A percentile compares a stretch with the other conserved stretches of the same genome.
Conservation (phyloP, 2,888 invertebrate genomes). For the Atherix ibis region DNA sequence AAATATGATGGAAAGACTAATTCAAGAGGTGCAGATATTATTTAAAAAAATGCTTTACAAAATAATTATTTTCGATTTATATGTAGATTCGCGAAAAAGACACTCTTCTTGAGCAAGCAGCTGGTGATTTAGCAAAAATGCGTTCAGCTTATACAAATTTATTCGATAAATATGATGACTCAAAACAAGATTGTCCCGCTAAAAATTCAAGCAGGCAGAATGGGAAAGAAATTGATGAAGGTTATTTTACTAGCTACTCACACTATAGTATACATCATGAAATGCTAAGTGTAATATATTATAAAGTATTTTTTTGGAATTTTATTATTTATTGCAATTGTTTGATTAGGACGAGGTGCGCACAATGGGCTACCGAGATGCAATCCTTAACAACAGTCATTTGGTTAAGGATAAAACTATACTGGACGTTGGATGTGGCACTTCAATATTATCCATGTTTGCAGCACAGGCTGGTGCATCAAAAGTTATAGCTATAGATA, state of each 20-base stretch:
- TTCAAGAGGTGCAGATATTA: slow-evolving; percentile 9
- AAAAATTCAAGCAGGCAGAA: slow-evolving; percentile 32
- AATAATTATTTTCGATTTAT: background rate
- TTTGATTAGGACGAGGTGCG: slow-evolving; percentile 54
- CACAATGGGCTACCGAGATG: slow-evolving; percentile 74
- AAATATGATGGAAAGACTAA: slow-evolving; percentile 16
- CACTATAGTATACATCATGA: slow-evolving; percentile 88
- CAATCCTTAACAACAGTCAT: slow-evolving; percentile 57
- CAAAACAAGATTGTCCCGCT: slow-evolving; percentile 19
- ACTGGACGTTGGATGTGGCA: slow-evolving; percentile 94
- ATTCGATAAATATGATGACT: too few species aligned
- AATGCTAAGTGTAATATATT: slow-evolving; percentile 51
- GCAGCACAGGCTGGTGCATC: slow-evolving; percentile 86
- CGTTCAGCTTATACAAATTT: too few species aligned
- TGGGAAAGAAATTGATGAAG: slow-evolving; percentile 50
- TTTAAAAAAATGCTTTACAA: background rate
- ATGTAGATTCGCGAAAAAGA: slow-evolving; percentile 34
- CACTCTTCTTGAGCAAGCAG: slow-evolving; percentile 40
- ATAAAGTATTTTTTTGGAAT: too few species aligned
- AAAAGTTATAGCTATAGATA: slow-evolving; percentile 84
- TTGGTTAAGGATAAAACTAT: slow-evolving; percentile 61
- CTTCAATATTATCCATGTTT: slow-evolving; percentile 96
- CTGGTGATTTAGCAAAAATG: slow-evolving; percentile 26
- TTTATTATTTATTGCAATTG: too few species aligned
- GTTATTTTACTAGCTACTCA: slow-evolving; percentile 70